These are phyloP conservation scores for Rhinella marina DNA, from an alignment of 2,797 vertebrate species.

Conservation along the genomic window DNA sequence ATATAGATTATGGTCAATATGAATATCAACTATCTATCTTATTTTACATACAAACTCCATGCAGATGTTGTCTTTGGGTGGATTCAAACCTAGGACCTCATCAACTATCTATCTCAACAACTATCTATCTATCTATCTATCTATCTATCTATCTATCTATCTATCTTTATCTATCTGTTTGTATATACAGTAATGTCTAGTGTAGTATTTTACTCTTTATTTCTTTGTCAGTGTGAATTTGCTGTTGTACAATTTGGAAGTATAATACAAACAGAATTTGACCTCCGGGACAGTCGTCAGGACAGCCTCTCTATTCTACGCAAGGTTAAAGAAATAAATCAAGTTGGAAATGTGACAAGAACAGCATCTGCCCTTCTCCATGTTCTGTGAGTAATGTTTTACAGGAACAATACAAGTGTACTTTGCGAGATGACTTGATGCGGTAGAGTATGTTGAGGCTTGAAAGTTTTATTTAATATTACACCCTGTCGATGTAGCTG, in stretches of 20 bases:
- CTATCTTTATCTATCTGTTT: not conserved
- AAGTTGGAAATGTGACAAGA: conserved; percentile 68
- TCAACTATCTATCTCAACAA: no score
- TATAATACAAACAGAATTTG: conserved; percentile 76
- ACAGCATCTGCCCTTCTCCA: conserved; percentile 81
- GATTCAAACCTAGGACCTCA: no score
- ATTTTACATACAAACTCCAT: no score
- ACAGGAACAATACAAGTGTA: not conserved
- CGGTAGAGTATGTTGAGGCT: not conserved
- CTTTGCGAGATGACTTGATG: not conserved
- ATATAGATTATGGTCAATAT: no score
- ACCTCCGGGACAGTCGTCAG: conserved; percentile 69
- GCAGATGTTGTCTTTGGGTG: no score
- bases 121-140: not conserved
- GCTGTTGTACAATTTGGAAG: conserved; percentile 78
- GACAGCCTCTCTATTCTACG: conserved; percentile 64
- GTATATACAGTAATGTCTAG: no score
- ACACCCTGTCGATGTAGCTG: no score
- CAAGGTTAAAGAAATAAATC: conserved; percentile 72
- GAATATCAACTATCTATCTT: no score
- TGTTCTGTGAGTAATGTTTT: conserved; percentile 77
- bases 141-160: not conserved
- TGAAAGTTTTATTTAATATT: not conserved
- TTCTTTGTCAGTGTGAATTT: conserved; percentile 74
- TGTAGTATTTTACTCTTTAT: not conserved